These are phyloP conservation scores for Anarhynchus alexandrinus DNA, from an alignment of 2,113 vertebrate genomes.

Conservation along the genomic window DNA sequence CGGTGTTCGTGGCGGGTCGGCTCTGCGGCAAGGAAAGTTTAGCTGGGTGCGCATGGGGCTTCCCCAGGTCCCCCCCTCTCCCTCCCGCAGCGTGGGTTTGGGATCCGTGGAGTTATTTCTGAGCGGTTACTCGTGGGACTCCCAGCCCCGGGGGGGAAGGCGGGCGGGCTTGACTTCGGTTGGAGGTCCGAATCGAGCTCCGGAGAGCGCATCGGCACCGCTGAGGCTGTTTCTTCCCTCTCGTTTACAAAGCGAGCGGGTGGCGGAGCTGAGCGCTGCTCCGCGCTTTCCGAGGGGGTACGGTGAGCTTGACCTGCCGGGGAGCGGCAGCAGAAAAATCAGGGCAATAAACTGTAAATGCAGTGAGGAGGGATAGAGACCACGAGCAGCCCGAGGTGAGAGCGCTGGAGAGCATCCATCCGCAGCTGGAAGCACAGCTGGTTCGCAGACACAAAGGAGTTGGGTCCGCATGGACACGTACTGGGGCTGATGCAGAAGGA, in stretches of 20 bases:
- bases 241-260: rapidly evolving
- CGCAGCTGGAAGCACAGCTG: neutral
- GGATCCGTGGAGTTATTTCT: rapidly evolving
- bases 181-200: no score
- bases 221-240: neutral
- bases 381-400: neutral
- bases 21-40: neutral
- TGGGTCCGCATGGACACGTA: rapidly evolving
- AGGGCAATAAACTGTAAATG: rapidly evolving
- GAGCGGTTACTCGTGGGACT: rapidly evolving
- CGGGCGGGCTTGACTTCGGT: rapidly evolving
- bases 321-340: rapidly evolving
- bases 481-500: rapidly evolving
- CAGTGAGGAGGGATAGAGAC: rapidly evolving
- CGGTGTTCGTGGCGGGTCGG: no score
- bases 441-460: neutral
- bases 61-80: rapidly evolving
- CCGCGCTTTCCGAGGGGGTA: rapidly evolving
- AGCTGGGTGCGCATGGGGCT: neutral
- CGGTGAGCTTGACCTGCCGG: neutral
- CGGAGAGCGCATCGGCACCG: rapidly evolving
- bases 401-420: neutral
- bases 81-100: rapidly evolving
- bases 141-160: neutral
- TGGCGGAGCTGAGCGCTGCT: neutral